Evolutionary conservation across 2,888 invertebrate genomes (phyloP).

Genomic region (Trissolcus japonicus): DNA sequence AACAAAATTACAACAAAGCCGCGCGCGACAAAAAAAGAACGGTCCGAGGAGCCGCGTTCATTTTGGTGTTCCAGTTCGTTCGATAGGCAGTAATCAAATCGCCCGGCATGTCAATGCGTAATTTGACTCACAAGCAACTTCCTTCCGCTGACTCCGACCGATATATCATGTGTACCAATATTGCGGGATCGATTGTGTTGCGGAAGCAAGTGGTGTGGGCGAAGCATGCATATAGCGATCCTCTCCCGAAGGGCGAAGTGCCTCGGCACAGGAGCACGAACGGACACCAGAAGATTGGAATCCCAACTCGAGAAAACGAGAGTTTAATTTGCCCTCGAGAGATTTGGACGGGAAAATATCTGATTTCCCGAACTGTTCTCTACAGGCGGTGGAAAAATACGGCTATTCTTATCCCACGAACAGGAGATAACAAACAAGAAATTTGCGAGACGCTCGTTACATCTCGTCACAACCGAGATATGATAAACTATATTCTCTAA

Average conservation of each 20-base stretch:
- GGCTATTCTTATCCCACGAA: constrained; percentile 52
- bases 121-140: constrained; percentile 65
- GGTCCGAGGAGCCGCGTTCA: constrained; percentile 62
- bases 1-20: constrained; percentile 33
- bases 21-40: constrained; percentile 57
- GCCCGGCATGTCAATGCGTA: constrained; percentile 61
- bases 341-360: constrained; percentile 58
- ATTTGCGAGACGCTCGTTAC: constrained; percentile 49
- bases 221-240: constrained; percentile 44
- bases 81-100: constrained; percentile 70
- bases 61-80: constrained; percentile 67
- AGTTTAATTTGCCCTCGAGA: constrained; percentile 60
- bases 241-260: constrained; percentile 36
- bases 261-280: constrained; percentile 36
- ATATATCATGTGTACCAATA: constrained; percentile 61
- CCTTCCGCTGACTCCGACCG: constrained; percentile 64
- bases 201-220: constrained; percentile 45
- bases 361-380: constrained; percentile 57
- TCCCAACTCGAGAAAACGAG: constrained; percentile 60
- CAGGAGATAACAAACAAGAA: constrained; percentile 52
- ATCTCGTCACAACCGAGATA: constrained; percentile 46
- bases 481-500: constrained; percentile 17
- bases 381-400: constrained; percentile 57
- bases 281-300: constrained; percentile 59
- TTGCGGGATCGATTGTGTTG: constrained; percentile 59